These are phyloP conservation scores for Ophioninae sp. DNA, from an alignment of 2,888 invertebrate species.

Conservation along the genomic window DNA sequence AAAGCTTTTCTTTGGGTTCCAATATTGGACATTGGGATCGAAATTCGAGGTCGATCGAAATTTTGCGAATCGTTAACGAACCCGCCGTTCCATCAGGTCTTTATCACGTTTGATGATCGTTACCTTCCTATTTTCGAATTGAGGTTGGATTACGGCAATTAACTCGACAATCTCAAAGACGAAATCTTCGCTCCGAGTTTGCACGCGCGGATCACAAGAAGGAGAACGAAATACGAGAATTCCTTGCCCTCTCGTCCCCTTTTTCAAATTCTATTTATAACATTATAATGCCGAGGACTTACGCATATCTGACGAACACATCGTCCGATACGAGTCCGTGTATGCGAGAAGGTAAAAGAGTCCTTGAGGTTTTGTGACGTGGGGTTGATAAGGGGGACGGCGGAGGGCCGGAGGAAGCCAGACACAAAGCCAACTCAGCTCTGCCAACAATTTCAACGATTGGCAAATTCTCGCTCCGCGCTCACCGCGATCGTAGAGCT, in stretches of 20 bases:
- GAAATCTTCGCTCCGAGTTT: slow-evolving; percentile 34
- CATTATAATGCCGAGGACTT: slow-evolving; percentile 28
- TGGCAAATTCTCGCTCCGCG: slow-evolving; percentile 28
- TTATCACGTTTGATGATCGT: too few relatives aligned
- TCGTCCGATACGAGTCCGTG: slow-evolving; percentile 9
- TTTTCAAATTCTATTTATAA: slow-evolving; percentile 50
- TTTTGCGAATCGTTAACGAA: too few relatives aligned
- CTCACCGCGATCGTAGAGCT: neutral
- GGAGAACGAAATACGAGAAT: slow-evolving; percentile 20
- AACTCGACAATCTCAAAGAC: slow-evolving; percentile 45
- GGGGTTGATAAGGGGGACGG: too few relatives aligned
- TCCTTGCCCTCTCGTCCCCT: neutral
- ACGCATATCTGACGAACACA: slow-evolving; percentile 35
- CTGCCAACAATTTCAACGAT: slow-evolving; percentile 45
- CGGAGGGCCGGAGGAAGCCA: neutral
- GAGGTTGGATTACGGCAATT: slow-evolving; percentile 46
- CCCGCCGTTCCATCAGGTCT: too few relatives aligned
- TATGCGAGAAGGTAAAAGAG: slow-evolving; percentile 23
- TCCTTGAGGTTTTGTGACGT: slow-evolving; percentile 39
- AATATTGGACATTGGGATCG: too few relatives aligned
- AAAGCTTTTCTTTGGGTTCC: too few relatives aligned
- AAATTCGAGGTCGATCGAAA: too few relatives aligned
- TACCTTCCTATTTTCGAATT: too few relatives aligned
- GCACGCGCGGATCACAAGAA: slow-evolving; percentile 13
- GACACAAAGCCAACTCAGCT: slow-evolving; percentile 46